Evolutionary conservation across 2,797 vertebrate species (phyloP).

Genomic region (Lithobates sylvaticus): DNA sequence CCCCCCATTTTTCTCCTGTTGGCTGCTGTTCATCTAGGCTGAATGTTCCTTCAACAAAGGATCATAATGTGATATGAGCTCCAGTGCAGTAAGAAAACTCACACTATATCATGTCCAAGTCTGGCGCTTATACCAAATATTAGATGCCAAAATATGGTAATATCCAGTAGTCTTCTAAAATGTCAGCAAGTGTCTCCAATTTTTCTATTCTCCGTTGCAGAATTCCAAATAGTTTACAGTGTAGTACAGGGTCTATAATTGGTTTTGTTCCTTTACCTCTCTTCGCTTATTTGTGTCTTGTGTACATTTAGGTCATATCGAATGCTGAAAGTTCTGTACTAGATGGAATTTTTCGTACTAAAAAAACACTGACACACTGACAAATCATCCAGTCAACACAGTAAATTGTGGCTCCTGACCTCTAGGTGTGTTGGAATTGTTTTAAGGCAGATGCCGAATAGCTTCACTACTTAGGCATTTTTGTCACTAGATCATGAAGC

Average conservation of each 20-base stretch:
- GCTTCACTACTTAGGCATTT: no score
- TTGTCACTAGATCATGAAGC: no score
- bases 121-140: conserved; percentile 14
- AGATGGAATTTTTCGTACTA: not conserved
- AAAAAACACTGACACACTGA: not conserved
- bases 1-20: not conserved
- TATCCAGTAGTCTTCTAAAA: conserved; percentile 20
- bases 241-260: not conserved
- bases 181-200: not conserved
- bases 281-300: no score
- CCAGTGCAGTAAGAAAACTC: conserved; percentile 21
- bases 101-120: conserved; percentile 15
- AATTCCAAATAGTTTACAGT: not conserved
- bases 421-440: no score
- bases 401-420: not conserved
- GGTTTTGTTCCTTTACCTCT: not conserved
- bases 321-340: not conserved
- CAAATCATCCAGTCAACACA: not conserved
- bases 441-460: no score
- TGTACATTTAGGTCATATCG: no score
- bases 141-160: not conserved
- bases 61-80: conserved; percentile 23
- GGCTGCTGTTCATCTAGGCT: conserved; percentile 10
- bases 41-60: conserved; percentile 23
- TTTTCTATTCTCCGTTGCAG: not conserved